Percentiles rank a stretch among this genome's conserved stretches.
phyloP scores from a whole-genome alignment of 2,888 invertebrate species.

The Orgyia antiqua region DNA sequence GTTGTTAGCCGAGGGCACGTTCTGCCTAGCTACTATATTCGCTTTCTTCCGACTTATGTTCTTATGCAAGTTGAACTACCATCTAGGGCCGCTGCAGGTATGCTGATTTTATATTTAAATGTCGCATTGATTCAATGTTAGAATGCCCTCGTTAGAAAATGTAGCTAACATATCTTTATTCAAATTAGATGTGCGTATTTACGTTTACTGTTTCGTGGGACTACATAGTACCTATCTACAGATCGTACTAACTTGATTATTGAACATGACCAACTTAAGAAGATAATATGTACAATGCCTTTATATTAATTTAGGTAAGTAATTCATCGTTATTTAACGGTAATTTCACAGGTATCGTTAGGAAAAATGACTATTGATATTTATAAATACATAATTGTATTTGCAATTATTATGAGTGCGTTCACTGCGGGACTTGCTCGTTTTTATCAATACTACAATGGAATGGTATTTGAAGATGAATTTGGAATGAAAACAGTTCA shows the following conservation, averaged over 20 bases:
- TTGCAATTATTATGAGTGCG: conserved; percentile 77
- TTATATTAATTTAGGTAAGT: too few relatives aligned
- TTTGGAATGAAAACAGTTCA: conserved; percentile 77
- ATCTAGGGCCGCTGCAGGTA: conserved; percentile 80
- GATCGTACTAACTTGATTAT: conserved; percentile 5
- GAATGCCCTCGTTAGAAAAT: conserved; percentile 34
- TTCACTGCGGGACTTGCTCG: conserved; percentile 80
- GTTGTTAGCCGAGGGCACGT: conserved; percentile 81
- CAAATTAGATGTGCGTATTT: conserved; percentile 23
- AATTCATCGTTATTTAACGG: too few relatives aligned
- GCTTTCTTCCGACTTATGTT: conserved; percentile 81
- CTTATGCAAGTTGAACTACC: conserved; percentile 80
- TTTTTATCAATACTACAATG: conserved; percentile 82
- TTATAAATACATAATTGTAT: conserved; percentile 79
- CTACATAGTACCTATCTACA: conserved; percentile 12
- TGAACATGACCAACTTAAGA: too few relatives aligned
- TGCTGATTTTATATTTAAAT: conserved; percentile 30
- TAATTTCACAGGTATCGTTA: conserved; percentile 74
- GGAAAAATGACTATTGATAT: conserved; percentile 84
- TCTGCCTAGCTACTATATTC: conserved; percentile 82
- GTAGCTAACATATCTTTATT: conserved; percentile 25
- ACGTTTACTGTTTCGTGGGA: conserved; percentile 21
- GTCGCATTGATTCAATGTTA: conserved; percentile 23
- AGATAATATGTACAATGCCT: too few relatives aligned
- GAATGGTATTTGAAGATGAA: conserved; percentile 78